Base-by-base conservation (phyloP, 2,888 invertebrate species). In the Lasioglossum malachurum region DNA sequence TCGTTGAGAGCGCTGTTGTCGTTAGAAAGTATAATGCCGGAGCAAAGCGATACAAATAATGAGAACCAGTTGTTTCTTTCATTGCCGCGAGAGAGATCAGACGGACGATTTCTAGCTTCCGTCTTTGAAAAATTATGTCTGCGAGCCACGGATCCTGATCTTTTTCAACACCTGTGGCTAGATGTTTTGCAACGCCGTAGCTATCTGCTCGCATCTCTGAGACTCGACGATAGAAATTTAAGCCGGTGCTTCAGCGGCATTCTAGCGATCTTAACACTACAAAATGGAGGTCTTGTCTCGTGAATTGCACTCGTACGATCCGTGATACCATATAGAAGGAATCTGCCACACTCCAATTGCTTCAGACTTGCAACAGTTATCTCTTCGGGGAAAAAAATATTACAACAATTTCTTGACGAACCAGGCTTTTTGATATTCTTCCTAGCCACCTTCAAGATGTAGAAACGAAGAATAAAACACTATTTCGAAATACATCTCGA, bases 11-110 rank as follows among this genome's bases (percentile, higher is more conserved):
- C 72, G 49, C 64, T 64, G 60, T 44, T n/a, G 16, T 81, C 73
- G 60, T 85, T 78, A 38, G 49, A 72, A 86, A 81, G 77, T 80
- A 77, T 81, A 78, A 86, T 78, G 69, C 64, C 19, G 23, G 53
- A 72, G 84, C 64, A 75, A 75, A 75, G 64, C 79, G 85, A 46
- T 31, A 44, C 75, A 57, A 83, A 83, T 83, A 60, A 83, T 31
- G 74, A 71, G 76, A 77, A 38, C 77, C 4, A 41, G 81, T 31
- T 46, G 71, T 71, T 71, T 71, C 71, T 71, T 71, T 41, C 71
- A 41, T 41, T 71, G n/a, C n/a, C 14, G 71, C 41, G 57, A 4
- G n/a, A n/a, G n/a, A 71, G 71, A 71, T 71, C n/a, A 16, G n/a
- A 41, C 3, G 38, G 14, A 10, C 71, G 71, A 71, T 71, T 41